Evolutionary conservation across 2,113 vertebrate genomes (phyloP).

Genomic region (Sciurus niger): DNA sequence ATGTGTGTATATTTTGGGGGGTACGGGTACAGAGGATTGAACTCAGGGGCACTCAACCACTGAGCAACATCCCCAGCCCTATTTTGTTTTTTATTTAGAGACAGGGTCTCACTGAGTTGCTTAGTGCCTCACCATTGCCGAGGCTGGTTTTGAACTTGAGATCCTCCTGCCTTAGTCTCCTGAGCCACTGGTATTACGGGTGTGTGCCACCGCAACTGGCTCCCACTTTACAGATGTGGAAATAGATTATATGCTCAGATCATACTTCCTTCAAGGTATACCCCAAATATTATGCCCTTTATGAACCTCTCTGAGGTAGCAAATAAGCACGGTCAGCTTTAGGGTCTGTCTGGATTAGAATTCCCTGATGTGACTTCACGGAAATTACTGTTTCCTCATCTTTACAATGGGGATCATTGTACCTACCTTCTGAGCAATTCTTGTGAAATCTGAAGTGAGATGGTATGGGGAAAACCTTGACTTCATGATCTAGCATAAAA

Average conservation of each 20-base stretch:
- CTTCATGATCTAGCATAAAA: not conserved
- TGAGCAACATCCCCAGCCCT: no score
- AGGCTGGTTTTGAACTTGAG: no score
- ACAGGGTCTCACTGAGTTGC: no score
- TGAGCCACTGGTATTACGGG: no score
- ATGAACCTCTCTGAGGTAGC: not conserved
- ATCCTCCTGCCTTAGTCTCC: no score
- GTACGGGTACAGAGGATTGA: no score
- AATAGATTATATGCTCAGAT: not conserved
- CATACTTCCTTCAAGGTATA: not conserved
- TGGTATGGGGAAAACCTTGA: not conserved
- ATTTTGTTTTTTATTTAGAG: no score
- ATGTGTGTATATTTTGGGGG: not conserved
- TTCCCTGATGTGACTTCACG: not conserved
- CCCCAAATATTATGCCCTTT: not conserved
- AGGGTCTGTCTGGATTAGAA: not conserved
- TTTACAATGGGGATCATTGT: not conserved
- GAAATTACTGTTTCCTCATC: not conserved
- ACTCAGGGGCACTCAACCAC: no score
- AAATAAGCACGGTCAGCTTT: not conserved
- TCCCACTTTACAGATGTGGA: constrained; percentile 15
- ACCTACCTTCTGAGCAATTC: not conserved
- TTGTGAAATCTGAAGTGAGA: not conserved
- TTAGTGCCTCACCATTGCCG: no score
- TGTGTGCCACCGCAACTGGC: no score